Evolutionary conservation across 2,113 vertebrate species (phyloP).

Genomic region (Pedionomus torquatus): DNA sequence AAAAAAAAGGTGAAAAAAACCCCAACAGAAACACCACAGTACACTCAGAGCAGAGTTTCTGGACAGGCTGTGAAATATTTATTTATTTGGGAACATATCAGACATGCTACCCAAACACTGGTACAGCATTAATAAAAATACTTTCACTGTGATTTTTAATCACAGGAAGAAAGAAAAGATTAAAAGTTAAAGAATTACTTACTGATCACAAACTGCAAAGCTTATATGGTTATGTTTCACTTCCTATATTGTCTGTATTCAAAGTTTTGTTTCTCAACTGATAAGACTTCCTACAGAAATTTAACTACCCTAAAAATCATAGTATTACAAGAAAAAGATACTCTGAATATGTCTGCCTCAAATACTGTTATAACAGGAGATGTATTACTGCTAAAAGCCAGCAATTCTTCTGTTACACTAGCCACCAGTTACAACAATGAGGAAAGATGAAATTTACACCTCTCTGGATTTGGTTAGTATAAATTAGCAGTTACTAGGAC

Average conservation of each 20-base stretch:
- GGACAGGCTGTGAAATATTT: conserved; percentile 7
- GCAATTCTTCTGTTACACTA: neutral
- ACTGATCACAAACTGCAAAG: neutral
- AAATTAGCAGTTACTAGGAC: neutral
- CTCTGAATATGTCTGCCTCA: neutral
- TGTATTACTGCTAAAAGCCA: neutral
- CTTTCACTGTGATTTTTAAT: conserved; percentile 7
- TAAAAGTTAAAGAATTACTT: neutral
- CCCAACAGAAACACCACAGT: neutral
- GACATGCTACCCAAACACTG: neutral
- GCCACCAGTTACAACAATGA: neutral
- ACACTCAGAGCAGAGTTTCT: neutral
- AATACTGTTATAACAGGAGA: neutral
- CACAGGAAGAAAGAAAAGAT: neutral
- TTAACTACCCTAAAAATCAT: neutral
- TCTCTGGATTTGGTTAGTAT: neutral
- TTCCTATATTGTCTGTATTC: neutral
- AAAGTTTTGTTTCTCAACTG: neutral
- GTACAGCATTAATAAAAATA: neutral
- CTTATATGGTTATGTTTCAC: neutral
- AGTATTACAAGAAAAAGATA: neutral
- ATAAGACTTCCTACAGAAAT: neutral
- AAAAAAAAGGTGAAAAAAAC: neutral
- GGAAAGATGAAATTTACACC: conserved; percentile 52
- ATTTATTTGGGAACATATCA: conserved; percentile 33